phyloP scores from a whole-genome alignment of 2,113 vertebrate genomes.

The Hipposideros armiger region DNA sequence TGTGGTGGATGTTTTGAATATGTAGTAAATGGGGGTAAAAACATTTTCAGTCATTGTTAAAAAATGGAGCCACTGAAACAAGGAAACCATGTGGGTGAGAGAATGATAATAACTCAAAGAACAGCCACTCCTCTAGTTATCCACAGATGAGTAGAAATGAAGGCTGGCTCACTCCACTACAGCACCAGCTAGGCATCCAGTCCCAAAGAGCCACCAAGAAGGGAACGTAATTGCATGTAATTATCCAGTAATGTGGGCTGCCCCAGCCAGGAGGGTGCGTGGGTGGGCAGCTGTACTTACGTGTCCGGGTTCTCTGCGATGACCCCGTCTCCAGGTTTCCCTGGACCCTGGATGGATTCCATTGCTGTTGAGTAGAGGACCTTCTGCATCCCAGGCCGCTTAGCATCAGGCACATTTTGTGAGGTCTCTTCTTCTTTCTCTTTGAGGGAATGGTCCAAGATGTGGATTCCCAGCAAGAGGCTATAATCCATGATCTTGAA shows the following conservation, averaged over 20 bases:
- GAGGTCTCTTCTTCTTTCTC: slow-evolving; percentile 91
- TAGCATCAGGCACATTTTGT: slow-evolving; percentile 90
- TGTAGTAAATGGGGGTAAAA: neutral
- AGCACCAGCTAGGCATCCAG: neutral
- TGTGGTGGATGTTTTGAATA: slow-evolving; percentile 12
- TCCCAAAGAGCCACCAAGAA: neutral
- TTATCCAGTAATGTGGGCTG: accelerated
- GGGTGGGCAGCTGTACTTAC: slow-evolving; percentile 87
- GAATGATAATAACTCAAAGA: neutral
- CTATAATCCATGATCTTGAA: slow-evolving; percentile 99
- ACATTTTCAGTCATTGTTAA: slow-evolving; percentile 37
- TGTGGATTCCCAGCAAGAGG: slow-evolving; percentile 95
- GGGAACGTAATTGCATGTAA: neutral
- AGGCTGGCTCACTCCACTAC: neutral
- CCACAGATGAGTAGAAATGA: neutral
- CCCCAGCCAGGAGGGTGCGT: neutral
- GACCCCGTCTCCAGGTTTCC: slow-evolving; percentile 92
- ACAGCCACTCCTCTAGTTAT: neutral
- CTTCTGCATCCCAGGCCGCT: slow-evolving; percentile 93
- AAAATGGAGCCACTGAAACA: slow-evolving; percentile 8
- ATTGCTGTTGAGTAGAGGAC: slow-evolving; percentile 98
- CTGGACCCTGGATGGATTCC: slow-evolving; percentile 98
- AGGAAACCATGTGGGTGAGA: neutral
- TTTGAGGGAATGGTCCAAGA: slow-evolving; percentile 91
- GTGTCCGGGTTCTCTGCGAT: slow-evolving; percentile 93